Percentiles rank a stretch among this genome's conserved stretches.
Evolutionary conservation across 2,888 invertebrate species (phyloP).

Genomic region (Tipula unca): DNA sequence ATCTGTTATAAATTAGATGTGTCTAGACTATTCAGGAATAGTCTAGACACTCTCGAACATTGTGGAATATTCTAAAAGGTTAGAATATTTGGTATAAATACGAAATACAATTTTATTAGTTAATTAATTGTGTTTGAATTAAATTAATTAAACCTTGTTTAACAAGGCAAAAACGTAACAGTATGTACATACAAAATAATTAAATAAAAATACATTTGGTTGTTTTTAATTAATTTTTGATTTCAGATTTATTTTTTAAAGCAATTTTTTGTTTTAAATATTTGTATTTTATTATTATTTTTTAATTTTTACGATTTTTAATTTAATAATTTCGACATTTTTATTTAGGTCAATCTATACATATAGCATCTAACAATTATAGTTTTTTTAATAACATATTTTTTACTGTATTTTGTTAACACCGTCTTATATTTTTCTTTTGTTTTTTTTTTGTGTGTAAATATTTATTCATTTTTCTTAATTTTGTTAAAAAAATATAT

Average conservation of each 20-base stretch:
- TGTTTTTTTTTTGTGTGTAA: not conserved
- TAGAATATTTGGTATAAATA: too few relatives aligned
- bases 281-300: not conserved
- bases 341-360: not conserved
- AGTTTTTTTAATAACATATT: not conserved
- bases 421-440: not conserved
- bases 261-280: not conserved
- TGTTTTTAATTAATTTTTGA: not conserved
- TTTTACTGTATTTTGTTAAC: not conserved
- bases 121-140: too few relatives aligned
- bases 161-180: too few relatives aligned
- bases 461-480: not conserved
- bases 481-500: conserved; percentile 1
- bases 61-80: too few relatives aligned
- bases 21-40: too few relatives aligned
- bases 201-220: not conserved
- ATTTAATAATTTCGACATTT: not conserved
- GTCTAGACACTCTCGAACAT: too few relatives aligned
- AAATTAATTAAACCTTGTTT: too few relatives aligned
- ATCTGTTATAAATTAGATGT: too few relatives aligned
- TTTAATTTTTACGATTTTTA: not conserved
- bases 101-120: too few relatives aligned
- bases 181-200: not conserved
- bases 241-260: not conserved
- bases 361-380: not conserved